A percentile compares a stretch with the other conserved stretches of the same genome.
Evolutionary conservation across 1,140 invertebrate species (phyloP).

Genomic region (Dinoponera quadriceps): DNA sequence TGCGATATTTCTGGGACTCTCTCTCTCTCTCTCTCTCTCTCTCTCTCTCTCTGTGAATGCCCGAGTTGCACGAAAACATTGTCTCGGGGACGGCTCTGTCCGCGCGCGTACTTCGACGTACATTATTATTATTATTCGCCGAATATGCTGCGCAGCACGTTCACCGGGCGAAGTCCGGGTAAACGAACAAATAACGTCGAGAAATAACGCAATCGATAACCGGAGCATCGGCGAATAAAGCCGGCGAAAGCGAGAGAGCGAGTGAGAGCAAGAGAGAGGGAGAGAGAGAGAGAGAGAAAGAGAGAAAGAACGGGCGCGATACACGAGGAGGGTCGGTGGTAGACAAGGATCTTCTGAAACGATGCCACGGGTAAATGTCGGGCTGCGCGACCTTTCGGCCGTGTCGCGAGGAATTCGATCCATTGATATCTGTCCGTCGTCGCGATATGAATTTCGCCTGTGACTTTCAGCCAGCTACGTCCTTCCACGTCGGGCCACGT

Average conservation of each 20-base stretch:
- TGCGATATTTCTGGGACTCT: no score
- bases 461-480: not conserved
- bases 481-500: no score
- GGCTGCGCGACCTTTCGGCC: slow-evolving; percentile 32
- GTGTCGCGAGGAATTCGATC: not conserved
- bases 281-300: not conserved
- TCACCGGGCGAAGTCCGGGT: not conserved
- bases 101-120: no score
- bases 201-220: slow-evolving; percentile 67
- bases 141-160: not conserved
- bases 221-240: slow-evolving; percentile 13
- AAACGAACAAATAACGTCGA: slow-evolving; percentile 13
- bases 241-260: not conserved
- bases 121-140: not conserved
- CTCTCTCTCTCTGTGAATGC: no score
- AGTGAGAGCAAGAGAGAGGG: not conserved
- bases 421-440: not conserved
- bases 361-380: slow-evolving; percentile 63
- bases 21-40: no score
- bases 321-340: no score
- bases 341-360: slow-evolving; percentile 22
- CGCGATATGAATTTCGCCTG: not conserved
- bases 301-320: no score
- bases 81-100: no score
- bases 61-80: no score